These are phyloP conservation scores for Rhinatrema bivittatum DNA, from an alignment of 2,797 vertebrate species.

Conservation along the genomic window DNA sequence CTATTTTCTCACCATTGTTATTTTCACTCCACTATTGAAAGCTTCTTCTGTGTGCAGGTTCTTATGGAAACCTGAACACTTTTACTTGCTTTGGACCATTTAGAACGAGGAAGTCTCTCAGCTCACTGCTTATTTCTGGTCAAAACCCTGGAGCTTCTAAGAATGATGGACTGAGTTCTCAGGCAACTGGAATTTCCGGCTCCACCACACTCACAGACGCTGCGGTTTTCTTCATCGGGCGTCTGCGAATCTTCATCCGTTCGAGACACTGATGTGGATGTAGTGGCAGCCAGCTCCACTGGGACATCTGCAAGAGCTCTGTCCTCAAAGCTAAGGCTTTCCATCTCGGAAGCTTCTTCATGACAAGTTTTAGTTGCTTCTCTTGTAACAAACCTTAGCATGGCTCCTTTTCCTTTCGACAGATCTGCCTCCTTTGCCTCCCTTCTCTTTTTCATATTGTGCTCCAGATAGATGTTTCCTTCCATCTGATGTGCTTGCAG, in stretches of 20 bases:
- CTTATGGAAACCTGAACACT: background rate
- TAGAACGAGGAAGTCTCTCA: too few species aligned
- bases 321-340: background rate
- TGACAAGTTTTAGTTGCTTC: too few species aligned
- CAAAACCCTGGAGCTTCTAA: too few species aligned
- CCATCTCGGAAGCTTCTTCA: background rate
- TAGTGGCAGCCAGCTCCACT: background rate
- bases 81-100: too few species aligned
- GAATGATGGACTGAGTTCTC: background rate
- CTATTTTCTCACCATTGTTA: conserved; percentile 1
- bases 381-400: background rate
- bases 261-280: background rate
- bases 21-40: background rate
- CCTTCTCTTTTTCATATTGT: background rate
- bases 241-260: too few species aligned
- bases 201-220: background rate
- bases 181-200: background rate
- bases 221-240: background rate
- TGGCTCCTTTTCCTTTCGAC: too few species aligned
- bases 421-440: background rate
- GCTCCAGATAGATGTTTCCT: too few species aligned
- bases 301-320: too few species aligned
- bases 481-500: too few species aligned
- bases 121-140: too few species aligned
- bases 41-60: background rate